phyloP scores from a whole-genome alignment of 2,888 invertebrate species.

The Xanthorhoe spadicearia region DNA sequence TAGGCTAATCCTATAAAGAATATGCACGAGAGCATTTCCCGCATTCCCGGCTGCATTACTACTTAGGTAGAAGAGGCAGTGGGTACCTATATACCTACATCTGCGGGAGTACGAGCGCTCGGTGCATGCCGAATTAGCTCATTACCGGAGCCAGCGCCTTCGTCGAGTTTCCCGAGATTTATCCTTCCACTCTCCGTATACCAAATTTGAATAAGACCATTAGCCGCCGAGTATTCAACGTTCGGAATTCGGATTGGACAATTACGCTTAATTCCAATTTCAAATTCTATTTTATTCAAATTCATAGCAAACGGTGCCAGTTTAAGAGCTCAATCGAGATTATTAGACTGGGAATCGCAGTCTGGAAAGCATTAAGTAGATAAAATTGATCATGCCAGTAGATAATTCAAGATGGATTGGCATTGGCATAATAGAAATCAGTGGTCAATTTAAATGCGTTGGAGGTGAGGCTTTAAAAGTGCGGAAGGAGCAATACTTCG shows the following conservation, averaged over 20 bases:
- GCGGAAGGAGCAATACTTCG: slow-evolving; percentile 23
- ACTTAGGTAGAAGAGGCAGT: slow-evolving; percentile 39
- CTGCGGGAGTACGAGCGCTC: slow-evolving; percentile 47
- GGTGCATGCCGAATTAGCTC: slow-evolving; percentile 73
- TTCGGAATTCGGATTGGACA: slow-evolving; percentile 51
- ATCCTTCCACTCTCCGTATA: slow-evolving; percentile 62
- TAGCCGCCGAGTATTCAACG: slow-evolving; percentile 56
- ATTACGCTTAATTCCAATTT: slow-evolving; percentile 47
- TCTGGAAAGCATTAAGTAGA: slow-evolving; percentile 18
- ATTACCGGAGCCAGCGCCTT: slow-evolving; percentile 62
- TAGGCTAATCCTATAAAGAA: slow-evolving; percentile 35
- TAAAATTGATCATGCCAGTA: slow-evolving; percentile 29
- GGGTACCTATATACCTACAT: slow-evolving; percentile 35
- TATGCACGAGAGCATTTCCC: slow-evolving; percentile 54
- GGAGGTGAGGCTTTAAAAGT: slow-evolving; percentile 14
- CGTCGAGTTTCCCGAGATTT: slow-evolving; percentile 58
- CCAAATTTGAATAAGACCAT: slow-evolving; percentile 68
- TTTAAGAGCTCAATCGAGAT: slow-evolving; percentile 31
- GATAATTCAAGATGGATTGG: slow-evolving; percentile 34
- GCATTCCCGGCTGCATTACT: slow-evolving; percentile 54
- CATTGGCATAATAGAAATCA: slow-evolving; percentile 26
- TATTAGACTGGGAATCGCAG: slow-evolving; percentile 20
- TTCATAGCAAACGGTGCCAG: slow-evolving; percentile 27
- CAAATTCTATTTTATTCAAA: slow-evolving; percentile 43
- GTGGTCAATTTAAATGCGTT: slow-evolving; percentile 26